Base-by-base conservation (phyloP, 2,797 vertebrate genomes). In the Chelonia mydas region DNA sequence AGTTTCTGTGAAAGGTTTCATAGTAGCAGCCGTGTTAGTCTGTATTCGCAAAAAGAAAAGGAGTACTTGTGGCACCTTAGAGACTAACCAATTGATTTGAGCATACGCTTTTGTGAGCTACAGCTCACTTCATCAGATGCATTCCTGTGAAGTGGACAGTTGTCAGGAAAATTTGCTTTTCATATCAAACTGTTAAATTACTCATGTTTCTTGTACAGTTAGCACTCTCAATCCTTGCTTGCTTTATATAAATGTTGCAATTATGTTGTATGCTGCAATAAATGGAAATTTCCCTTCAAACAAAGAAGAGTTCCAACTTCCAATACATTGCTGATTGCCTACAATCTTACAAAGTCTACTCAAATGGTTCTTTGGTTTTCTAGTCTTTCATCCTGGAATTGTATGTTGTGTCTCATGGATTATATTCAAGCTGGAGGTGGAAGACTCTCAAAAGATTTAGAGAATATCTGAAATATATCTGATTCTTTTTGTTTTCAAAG, bases 401-500 rank as follows among this genome's bases (percentile, higher is more conserved):
- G 53, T 45, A 54, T 3, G 11, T 89, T 90, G 28, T 81, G 49
- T 89, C 92, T 90, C 74, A 55, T 81, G 59, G 87, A 74, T 91
- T 86, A 27, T 1, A n/a, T 23, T 93, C 88, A 94, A 95, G 81
- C 89, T 74, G 51, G 31, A 68, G 51, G 90, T 72, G 53, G 90
- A 87, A 90, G n/a, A 33, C 87, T 76, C 87, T 94, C 89, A 54
- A 78, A 93, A 96, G 86, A 57, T 55, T 85, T 88, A 87, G 47
- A 76, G 92, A 93, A 83, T 81, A 94, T 53, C 86, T 84, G 80
- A 87, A 87, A 95, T 51, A 59, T 53, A 55, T 91, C 90, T 94
- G 92, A 81, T 54, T 82, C 12, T 83, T 80, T 93, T 96, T 96
- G 95, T 95, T 95, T 92, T 93, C 89, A 94, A 96, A 97, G 96